A percentile compares a stretch with the other conserved stretches of the same genome.
Evolutionary conservation across 2,113 vertebrate genomes (phyloP).

Genomic region (Carettochelys insculpta): DNA sequence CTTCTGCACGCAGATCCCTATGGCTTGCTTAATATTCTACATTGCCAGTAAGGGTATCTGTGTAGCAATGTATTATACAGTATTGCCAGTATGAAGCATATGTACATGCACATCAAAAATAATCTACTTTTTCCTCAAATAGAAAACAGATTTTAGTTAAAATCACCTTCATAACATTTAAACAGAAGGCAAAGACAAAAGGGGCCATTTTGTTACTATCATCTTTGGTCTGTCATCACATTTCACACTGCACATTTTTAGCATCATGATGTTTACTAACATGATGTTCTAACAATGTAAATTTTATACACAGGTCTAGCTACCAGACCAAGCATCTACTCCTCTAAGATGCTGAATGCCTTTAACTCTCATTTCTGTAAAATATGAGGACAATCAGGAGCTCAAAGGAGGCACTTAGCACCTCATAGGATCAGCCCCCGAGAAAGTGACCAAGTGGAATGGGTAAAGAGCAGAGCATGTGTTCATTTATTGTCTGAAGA

Average conservation of each 20-base stretch:
- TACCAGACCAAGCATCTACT: neutral
- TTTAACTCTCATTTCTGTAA: neutral
- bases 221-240: conserved; percentile 31
- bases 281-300: neutral
- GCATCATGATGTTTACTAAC: neutral
- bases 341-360: neutral
- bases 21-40: conserved; percentile 43
- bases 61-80: neutral
- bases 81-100: conserved; percentile 45
- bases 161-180: conserved; percentile 46
- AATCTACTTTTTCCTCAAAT: conserved; percentile 21
- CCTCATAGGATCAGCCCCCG: conserved; percentile 48
- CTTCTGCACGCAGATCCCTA: conserved; percentile 47
- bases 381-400: neutral
- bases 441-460: conserved; percentile 31
- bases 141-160: neutral
- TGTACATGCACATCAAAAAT: conserved; percentile 46
- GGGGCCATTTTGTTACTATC: neutral
- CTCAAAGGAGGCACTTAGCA: conserved; percentile 32
- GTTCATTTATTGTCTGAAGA: neutral
- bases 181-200: conserved; percentile 40
- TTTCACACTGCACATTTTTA: neutral
- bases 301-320: conserved; percentile 15
- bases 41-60: conserved; percentile 31
- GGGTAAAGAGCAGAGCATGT: conserved; percentile 13